Base-by-base conservation (phyloP, 2,888 invertebrate genomes). In the Morpho helenor region DNA sequence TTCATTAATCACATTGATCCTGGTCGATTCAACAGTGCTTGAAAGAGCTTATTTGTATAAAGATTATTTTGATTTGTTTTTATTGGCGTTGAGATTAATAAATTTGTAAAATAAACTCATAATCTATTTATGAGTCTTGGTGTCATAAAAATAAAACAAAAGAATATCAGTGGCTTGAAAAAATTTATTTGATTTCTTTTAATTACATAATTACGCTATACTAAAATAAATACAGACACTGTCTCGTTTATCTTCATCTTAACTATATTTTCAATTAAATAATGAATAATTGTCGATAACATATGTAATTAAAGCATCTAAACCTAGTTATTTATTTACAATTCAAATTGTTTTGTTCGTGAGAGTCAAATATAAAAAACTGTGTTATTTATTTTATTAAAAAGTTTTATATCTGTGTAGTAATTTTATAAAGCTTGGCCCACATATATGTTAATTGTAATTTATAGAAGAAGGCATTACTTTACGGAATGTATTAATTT, bases 161-260 rank as follows among this genome's bases (percentile, higher is more conserved):
- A 61, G 60, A 61, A 66, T 62, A 57, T 85, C 85, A 85, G 87
- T 88, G 86, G 84, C 87, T 82, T 90, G 88, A 88, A 88, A 63
- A 89, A 90, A 87, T 88, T 87, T 87, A 88, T 87, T 87, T 82
- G 76, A 83, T 85, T 84, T 82, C 80, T 80, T 86, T 87, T 84
- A 84, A 86, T 88, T 87, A 87, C 84, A 88, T 82, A 79, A 82
- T 77, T 77, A 82, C 75, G 72, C 79, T 87, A 87, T 83, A 80
- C 84, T 90, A 89, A 87, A 90, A 90, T 90, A 90, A 90, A 89
- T 90, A 90, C 88, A 88, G 83, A 84, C 82, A 82, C 79, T 79
- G 81, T 82, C 83, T 77, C 77, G 74, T 80, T 54, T 87, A 87
- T 79, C 72, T 77, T 78, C 71, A 82, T 71, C 81, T 86, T 83